phyloP scores from a whole-genome alignment of 2,113 vertebrate genomes.

The Catharus bicknelli region DNA sequence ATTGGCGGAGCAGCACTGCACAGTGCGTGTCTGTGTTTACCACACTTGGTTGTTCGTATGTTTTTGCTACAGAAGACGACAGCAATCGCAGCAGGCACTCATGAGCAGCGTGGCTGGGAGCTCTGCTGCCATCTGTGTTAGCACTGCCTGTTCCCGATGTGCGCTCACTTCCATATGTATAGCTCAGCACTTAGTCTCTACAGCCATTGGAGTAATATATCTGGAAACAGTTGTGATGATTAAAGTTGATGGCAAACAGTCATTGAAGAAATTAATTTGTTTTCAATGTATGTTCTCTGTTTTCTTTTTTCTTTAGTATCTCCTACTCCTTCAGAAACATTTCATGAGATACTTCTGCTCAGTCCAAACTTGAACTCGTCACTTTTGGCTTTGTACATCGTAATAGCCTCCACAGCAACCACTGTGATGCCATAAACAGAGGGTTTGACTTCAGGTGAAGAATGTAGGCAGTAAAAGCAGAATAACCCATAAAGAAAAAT shows the following conservation, averaged over 20 bases:
- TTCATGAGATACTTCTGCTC: not conserved
- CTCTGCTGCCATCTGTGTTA: constrained; percentile 36
- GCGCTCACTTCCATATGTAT: not conserved
- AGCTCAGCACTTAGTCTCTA: not conserved
- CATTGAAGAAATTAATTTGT: not conserved
- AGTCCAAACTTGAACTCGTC: not conserved
- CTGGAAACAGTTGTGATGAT: not conserved
- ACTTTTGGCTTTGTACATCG: not conserved
- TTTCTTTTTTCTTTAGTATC: not conserved
- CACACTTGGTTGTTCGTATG: not conserved
- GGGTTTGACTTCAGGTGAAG: constrained; percentile 50
- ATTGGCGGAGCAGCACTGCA: rapidly evolving
- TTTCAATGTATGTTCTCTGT: not conserved
- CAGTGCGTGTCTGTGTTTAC: not conserved
- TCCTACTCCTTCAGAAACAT: not conserved
- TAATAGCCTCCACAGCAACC: constrained; percentile 44
- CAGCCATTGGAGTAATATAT: not conserved
- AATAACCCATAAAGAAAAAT: constrained; percentile 29
- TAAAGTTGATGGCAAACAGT: not conserved
- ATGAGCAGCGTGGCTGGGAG: not conserved
- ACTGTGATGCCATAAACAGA: constrained; percentile 48
- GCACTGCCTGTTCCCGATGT: not conserved
- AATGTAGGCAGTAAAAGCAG: constrained; percentile 41
- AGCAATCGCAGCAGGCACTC: not conserved
- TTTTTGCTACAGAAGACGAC: not conserved